These are phyloP conservation scores for Eupleurogrammus muticus DNA, from an alignment of 2,797 vertebrate species.

Conservation along the genomic window DNA sequence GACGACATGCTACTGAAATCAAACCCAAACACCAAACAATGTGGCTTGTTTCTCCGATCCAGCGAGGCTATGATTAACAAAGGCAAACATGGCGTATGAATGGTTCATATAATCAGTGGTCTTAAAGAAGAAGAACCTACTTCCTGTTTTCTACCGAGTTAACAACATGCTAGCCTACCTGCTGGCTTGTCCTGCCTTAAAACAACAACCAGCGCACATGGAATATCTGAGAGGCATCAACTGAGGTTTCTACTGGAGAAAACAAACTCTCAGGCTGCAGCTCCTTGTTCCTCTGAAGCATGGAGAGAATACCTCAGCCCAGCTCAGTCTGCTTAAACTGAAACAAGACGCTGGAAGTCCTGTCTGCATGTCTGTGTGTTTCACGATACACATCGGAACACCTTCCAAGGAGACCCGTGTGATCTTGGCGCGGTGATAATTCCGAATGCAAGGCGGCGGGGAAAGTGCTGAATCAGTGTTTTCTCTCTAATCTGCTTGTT, in stretches of 20 bases:
- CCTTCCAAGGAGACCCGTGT: constrained; percentile 39
- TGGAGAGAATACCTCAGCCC: constrained; percentile 29
- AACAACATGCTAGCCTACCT: constrained; percentile 81
- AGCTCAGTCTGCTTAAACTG: neutral
- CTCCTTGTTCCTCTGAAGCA: constrained; percentile 52
- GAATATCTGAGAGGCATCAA: constrained; percentile 85
- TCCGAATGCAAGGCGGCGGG: constrained; percentile 51
- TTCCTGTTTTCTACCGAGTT: constrained; percentile 40
- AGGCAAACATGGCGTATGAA: constrained; percentile 40
- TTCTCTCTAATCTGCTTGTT: constrained; percentile 86
- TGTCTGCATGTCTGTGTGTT: constrained; percentile 13
- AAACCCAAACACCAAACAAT: constrained; percentile 36
- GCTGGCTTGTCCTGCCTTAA: constrained; percentile 76
- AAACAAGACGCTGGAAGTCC: neutral
- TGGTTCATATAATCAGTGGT: constrained; percentile 13
- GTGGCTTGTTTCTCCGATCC: constrained; percentile 22
- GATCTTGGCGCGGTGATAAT: constrained; percentile 62
- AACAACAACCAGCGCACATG: constrained; percentile 80
- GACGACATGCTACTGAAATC: constrained; percentile 13
- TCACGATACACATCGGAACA: constrained; percentile 26
- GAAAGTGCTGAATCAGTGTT: constrained; percentile 77
- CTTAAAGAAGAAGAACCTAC: constrained; percentile 36
- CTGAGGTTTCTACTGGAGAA: constrained; percentile 46
- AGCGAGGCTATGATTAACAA: constrained; percentile 48
- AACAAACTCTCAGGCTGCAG: constrained; percentile 48